phyloP scores from a whole-genome alignment of 2,113 vertebrate genomes.

The Vidua macroura region DNA sequence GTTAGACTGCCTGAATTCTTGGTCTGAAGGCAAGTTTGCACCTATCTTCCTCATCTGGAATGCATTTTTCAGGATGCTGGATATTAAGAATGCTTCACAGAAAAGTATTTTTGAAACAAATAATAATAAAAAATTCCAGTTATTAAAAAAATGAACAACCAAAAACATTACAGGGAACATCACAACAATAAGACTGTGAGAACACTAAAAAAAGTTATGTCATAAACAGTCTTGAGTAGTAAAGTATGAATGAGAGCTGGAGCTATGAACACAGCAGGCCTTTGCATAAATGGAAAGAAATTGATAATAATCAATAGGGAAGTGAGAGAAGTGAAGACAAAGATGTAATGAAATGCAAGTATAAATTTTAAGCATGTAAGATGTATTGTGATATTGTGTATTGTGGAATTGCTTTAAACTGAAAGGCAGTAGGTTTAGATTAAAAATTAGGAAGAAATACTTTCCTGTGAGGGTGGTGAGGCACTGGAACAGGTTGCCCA shows the following conservation, averaged over 20 bases:
- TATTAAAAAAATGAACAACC: accelerated
- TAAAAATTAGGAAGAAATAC: not conserved
- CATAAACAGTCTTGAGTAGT: not conserved
- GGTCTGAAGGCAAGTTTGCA: not conserved
- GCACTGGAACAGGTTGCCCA: not conserved
- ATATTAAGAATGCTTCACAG: not conserved
- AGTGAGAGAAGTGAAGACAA: not conserved
- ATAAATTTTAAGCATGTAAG: not conserved
- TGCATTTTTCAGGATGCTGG: not conserved
- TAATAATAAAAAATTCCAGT: not conserved
- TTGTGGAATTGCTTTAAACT: not conserved
- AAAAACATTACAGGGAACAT: not conserved
- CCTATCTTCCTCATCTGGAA: not conserved
- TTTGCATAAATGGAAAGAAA: not conserved
- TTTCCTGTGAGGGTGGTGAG: not conserved
- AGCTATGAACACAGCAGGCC: not conserved
- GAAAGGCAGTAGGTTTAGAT: not conserved
- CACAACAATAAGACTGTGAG: not conserved
- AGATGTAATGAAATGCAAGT: not conserved
- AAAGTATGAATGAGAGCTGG: not conserved
- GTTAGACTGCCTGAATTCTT: not conserved
- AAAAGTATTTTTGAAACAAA: not conserved
- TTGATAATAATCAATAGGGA: not conserved
- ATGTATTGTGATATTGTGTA: not conserved
- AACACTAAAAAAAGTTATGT: not conserved